Evolutionary conservation across 2,113 vertebrate genomes (phyloP).

Genomic region (Tachycineta bicolor): DNA sequence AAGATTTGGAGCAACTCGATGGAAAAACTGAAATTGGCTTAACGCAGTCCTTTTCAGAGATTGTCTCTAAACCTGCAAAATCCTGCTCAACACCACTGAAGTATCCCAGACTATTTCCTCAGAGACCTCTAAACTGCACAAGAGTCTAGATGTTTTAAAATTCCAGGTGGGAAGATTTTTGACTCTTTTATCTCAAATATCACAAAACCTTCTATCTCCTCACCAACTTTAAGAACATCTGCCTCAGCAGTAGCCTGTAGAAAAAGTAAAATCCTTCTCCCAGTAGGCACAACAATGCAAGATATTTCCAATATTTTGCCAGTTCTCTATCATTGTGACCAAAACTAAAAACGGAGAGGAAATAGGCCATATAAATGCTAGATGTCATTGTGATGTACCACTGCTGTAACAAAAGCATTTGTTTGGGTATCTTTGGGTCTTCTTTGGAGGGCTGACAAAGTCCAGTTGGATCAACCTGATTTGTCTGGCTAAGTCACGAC

Average conservation of each 20-base stretch:
- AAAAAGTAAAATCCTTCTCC: not conserved
- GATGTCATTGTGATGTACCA: not conserved
- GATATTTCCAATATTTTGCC: not conserved
- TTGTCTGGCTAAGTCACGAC: not conserved
- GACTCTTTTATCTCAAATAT: not conserved
- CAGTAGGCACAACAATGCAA: not conserved
- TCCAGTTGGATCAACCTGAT: not conserved
- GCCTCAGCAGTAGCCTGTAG: not conserved
- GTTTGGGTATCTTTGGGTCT: not conserved
- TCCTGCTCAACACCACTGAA: not conserved
- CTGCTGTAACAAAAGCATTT: not conserved
- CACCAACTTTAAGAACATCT: not conserved
- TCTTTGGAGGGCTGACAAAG: not conserved
- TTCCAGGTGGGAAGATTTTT: not conserved
- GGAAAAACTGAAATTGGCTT: not conserved
- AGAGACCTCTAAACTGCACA: not conserved
- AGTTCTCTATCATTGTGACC: not conserved
- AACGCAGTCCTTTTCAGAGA: not conserved
- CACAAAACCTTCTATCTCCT: not conserved
- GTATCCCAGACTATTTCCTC: not conserved
- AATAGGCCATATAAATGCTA: not conserved
- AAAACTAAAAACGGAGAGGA: not conserved
- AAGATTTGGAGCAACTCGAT: not conserved
- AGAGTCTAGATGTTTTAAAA: not conserved
- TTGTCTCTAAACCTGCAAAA: not conserved